Base-by-base conservation (phyloP, 1,140 invertebrate genomes). In the Palaemon carinicauda region DNA sequence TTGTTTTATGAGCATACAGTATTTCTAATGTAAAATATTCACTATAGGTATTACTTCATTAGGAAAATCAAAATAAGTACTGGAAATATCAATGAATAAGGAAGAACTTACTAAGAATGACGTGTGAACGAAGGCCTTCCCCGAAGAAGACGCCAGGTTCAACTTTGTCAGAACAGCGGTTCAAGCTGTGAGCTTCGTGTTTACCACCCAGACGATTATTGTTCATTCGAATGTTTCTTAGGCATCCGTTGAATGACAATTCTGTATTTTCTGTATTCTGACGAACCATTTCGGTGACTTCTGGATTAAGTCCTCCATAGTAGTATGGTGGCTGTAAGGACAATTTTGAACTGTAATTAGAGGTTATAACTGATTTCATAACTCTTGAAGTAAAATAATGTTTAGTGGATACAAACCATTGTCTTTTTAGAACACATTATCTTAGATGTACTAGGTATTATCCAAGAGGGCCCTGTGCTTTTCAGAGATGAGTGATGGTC, bases 101-200 rank as follows among this genome's bases (percentile, higher is more conserved):
- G 53, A 77, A 78, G 19, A 84, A 91, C 93, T 93, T 92, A 96
- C 95, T 89, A 73, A 94, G 91, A 91, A 92, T 93, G 56, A 95
- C 93, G 88, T 95, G 94, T 88, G 95, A 95, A 78, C 95, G 94
- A 54, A 29, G 19, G 80, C 93, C 92, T 21, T 94, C 93, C 73
- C 94, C 94, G 92, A 99, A 98, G 94, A 96, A 99, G 0, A 96
- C 93, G 31, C 98, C 98, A n/a, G 93, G 92, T 91, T 99, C 98
- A 0, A 96, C 93, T 80, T 95, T 93, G 75, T 95, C 94, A 0
- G 95, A 95, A 91, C 98, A 99, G 0, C 95, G 94, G 29, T 96
- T 94, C 0, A 96, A 94, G 14, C 94, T 94, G 74, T 93, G 90
- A 84, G 93, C 91, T 29, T 91, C 31, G 27, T 88, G 85, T 19